Evolutionary conservation across 1,140 invertebrate species (phyloP).

Genomic region (Amyelois transitella): DNA sequence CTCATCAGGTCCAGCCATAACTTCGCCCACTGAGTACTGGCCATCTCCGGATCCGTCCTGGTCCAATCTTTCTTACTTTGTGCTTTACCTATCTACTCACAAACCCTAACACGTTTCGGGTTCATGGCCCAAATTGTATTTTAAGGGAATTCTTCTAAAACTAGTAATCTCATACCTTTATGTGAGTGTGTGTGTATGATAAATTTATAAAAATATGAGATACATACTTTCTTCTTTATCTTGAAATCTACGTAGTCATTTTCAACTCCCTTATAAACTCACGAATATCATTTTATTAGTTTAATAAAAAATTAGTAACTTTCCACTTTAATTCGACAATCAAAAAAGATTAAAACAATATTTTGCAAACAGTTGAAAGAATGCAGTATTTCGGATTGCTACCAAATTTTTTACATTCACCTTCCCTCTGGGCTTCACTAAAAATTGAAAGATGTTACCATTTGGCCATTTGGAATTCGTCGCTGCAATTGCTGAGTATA

Average conservation of each 20-base stretch:
- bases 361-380: neutral
- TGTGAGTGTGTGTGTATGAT: neutral
- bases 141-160: neutral
- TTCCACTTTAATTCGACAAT: too few relatives aligned
- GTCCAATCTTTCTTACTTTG: too few relatives aligned
- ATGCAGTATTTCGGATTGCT: neutral
- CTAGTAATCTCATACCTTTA: neutral
- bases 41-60: too few relatives aligned
- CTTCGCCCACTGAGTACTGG: too few relatives aligned
- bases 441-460: neutral
- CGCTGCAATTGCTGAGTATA: conserved; percentile 4
- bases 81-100: neutral
- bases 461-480: neutral
- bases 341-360: too few relatives aligned
- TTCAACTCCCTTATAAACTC: too few relatives aligned
- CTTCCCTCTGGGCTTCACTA: neutral
- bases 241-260: too few relatives aligned
- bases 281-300: too few relatives aligned
- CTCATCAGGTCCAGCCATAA: neutral
- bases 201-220: too few relatives aligned
- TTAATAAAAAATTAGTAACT: too few relatives aligned
- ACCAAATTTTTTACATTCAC: neutral
- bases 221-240: too few relatives aligned
- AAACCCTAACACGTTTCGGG: neutral
- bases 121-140: neutral